Base-by-base conservation (phyloP, 2,113 vertebrate species). In the Myxocyprinus asiaticus region DNA sequence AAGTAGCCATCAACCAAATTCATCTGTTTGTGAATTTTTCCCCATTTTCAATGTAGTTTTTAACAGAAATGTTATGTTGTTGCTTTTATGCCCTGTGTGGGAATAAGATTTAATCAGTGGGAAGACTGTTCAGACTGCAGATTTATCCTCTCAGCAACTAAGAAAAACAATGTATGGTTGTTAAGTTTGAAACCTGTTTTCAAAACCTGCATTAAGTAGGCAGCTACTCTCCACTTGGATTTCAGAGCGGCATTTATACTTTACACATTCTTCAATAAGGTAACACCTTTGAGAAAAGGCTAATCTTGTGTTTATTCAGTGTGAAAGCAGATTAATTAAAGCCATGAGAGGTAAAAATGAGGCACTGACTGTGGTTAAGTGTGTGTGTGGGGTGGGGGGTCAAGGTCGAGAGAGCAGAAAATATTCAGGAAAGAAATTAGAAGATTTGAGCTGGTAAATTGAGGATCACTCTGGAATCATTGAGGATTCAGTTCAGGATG, bases 281-380 rank as follows among this genome's bases (percentile, higher is more conserved):
- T 85, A 85, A 81, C 74, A 67, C 75, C 62, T 82, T 80, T 67
- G 83, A 68, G 70, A 44, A 80, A 73, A 77, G 83, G 77, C 50
- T 68, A 82, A 78, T 83, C 85, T n/a, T n/a, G 83, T 84, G 77
- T 85, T 85, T 81, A 86, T 82, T 84, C 72, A 80, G 77, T 15
- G 11, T 77, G 76, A 86, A 86, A 82, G 83, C 51, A 86, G 83
- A 86, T 91, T 88, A 53, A 87, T 89, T 86, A 85, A 56, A 74
- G 73, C 72, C 42, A 7, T 64, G n/a, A 10, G 56, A 73, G n/a
- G n/a, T n/a, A n/a, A n/a, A n/a, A n/a, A n/a, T n/a, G n/a, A n/a
- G n/a, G n/a, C n/a, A n/a, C n/a, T n/a, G n/a, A n/a, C n/a, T n/a
- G n/a, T n/a, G n/a, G n/a, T n/a, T n/a, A n/a, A n/a, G n/a, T n/a